phyloP scores from a whole-genome alignment of 2,888 invertebrate genomes.

The Belgica antarctica region DNA sequence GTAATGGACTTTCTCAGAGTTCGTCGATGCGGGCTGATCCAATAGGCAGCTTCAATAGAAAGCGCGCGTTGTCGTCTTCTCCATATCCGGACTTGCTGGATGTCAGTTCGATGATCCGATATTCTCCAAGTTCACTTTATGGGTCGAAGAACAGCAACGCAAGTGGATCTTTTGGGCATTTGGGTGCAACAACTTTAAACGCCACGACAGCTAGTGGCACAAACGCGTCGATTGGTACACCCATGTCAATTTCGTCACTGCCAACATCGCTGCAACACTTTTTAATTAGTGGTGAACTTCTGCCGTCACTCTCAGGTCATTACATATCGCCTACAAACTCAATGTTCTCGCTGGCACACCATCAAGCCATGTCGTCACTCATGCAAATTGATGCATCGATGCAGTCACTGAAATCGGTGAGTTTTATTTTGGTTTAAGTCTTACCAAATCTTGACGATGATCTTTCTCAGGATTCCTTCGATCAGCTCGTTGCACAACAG shows the following conservation, averaged over 20 bases:
- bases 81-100: constrained; percentile 94
- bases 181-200: constrained; percentile 52
- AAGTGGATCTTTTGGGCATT: constrained; percentile 94
- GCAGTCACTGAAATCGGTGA: constrained; percentile 42
- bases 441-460: neutral
- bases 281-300: constrained; percentile 47
- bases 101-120: constrained; percentile 92
- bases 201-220: constrained; percentile 57
- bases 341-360: constrained; percentile 52
- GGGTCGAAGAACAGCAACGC: constrained; percentile 84
- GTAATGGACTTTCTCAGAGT: neutral
- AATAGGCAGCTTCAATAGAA: constrained; percentile 69
- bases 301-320: constrained; percentile 49
- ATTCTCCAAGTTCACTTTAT: constrained; percentile 88
- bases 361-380: constrained; percentile 46
- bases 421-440: neutral
- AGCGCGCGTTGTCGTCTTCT: constrained; percentile 90
- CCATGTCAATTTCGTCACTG: constrained; percentile 53
- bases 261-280: constrained; percentile 53
- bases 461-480: neutral
- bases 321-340: constrained; percentile 49
- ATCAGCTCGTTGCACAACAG: neutral
- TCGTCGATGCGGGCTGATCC: constrained; percentile 52
- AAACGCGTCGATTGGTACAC: constrained; percentile 46
- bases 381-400: constrained; percentile 42